Evolutionary conservation across 2,888 invertebrate species (phyloP).

Genomic region (Argyresthia goedartella): DNA sequence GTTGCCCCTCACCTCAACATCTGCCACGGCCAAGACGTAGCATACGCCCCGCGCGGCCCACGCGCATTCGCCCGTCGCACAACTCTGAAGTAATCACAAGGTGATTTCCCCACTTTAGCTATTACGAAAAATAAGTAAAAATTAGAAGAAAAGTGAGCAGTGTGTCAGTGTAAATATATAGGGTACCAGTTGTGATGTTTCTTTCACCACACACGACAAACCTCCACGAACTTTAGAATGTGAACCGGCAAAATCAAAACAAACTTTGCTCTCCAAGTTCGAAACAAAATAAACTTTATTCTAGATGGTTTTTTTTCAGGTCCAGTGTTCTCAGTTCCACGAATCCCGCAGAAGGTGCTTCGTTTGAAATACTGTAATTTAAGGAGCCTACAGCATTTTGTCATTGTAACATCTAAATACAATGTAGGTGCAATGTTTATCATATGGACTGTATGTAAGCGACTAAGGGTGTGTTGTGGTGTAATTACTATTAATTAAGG

Average conservation of each 20-base stretch:
- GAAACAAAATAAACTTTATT: not conserved
- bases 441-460: no score
- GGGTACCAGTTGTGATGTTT: no score
- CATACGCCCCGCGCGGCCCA: conserved; percentile 30
- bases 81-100: not conserved
- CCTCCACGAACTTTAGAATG: not conserved
- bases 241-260: no score
- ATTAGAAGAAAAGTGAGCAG: no score
- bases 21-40: conserved; percentile 36
- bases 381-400: not conserved
- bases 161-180: no score
- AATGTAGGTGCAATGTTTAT: no score
- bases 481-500: no score
- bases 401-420: not conserved
- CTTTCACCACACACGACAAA: no score
- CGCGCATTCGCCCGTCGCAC: conserved; percentile 25
- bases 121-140: no score
- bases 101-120: no score
- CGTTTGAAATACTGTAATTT: not conserved
- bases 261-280: no score
- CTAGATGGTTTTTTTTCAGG: conserved; percentile 3
- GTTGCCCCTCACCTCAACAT: not conserved
- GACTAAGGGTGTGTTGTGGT: no score
- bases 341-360: conserved; percentile 8
- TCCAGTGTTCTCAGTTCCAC: conserved; percentile 1